Evolutionary conservation across 2,888 invertebrate genomes (phyloP).

Genomic region (Pseudococcus jackbeardsleyi): DNA sequence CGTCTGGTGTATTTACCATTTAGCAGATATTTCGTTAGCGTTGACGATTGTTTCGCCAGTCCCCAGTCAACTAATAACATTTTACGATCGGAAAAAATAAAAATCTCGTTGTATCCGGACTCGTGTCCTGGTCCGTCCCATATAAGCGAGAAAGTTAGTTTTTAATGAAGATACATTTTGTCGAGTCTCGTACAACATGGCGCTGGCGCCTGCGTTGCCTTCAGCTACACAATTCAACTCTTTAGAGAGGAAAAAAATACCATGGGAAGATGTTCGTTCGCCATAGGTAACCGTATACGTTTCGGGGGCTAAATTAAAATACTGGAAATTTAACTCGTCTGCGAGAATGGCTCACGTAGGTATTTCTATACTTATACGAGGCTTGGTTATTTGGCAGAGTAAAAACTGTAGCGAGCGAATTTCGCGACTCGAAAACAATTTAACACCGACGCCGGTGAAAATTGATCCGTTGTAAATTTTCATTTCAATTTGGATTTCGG

Average conservation of each 20-base stretch:
- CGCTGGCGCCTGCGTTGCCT: background rate
- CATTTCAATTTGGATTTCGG: slow-evolving; percentile 9
- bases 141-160: background rate
- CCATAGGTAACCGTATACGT: background rate
- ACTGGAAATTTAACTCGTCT: background rate
- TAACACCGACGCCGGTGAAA: background rate
- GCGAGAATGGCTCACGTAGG: background rate
- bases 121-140: background rate
- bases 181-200: background rate
- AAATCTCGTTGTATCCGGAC: background rate
- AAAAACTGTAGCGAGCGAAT: background rate
- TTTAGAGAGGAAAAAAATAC: background rate
- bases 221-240: background rate
- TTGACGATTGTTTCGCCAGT: background rate
- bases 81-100: slow-evolving; percentile 17
- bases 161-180: background rate
- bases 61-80: slow-evolving; percentile 23
- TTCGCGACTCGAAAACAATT: background rate
- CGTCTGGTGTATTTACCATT: background rate
- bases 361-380: background rate
- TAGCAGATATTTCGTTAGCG: background rate
- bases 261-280: background rate
- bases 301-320: background rate
- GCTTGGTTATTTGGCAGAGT: no score
- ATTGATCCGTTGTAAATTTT: slow-evolving; percentile 11